Percentiles rank a stretch among this genome's conserved stretches.
Evolutionary conservation across 1,140 invertebrate genomes (phyloP).

Genomic region (Drosophila ohnishii): DNA sequence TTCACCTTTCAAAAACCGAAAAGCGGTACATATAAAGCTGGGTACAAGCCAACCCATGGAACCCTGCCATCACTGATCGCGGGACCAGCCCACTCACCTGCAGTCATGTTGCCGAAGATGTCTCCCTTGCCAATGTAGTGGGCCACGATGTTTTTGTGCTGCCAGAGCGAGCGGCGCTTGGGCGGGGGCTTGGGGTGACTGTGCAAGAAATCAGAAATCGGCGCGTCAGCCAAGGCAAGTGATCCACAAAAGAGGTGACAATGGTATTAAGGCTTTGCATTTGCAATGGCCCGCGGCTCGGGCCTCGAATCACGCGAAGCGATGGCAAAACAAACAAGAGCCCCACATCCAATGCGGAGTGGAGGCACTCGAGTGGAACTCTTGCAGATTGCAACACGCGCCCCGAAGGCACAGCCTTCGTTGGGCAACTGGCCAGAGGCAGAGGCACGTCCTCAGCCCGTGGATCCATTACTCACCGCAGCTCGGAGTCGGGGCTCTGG

Average conservation of each 20-base stretch:
- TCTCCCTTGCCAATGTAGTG: constrained; percentile 82
- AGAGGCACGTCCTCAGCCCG: constrained; percentile 19
- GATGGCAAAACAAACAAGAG: constrained; percentile 52
- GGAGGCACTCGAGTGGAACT: constrained; percentile 65
- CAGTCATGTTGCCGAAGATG: constrained; percentile 82
- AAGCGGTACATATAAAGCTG: neutral
- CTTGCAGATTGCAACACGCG: constrained; percentile 64
- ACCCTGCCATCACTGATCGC: constrained; percentile 9
- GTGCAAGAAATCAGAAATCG: constrained; percentile 47
- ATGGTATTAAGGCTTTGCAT: constrained; percentile 64
- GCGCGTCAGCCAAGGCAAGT: constrained; percentile 38
- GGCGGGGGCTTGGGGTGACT: constrained; percentile 81
- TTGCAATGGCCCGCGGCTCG: constrained; percentile 56
- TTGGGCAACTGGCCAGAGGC: constrained; percentile 52
- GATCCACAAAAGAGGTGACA: constrained; percentile 68
- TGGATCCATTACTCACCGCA: constrained; percentile 59
- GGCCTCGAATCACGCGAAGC: constrained; percentile 44
- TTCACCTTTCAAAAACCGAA: neutral
- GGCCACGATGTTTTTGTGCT: constrained; percentile 78
- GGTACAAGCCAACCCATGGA: neutral
- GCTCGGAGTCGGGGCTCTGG: constrained; percentile 53
- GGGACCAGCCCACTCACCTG: constrained; percentile 65
- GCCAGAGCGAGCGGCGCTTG: constrained; percentile 75
- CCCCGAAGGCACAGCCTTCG: constrained; percentile 30
- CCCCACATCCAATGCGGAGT: constrained; percentile 64